phyloP scores from a whole-genome alignment of 2,113 vertebrate species.

The Tenebrosternarchus preto region DNA sequence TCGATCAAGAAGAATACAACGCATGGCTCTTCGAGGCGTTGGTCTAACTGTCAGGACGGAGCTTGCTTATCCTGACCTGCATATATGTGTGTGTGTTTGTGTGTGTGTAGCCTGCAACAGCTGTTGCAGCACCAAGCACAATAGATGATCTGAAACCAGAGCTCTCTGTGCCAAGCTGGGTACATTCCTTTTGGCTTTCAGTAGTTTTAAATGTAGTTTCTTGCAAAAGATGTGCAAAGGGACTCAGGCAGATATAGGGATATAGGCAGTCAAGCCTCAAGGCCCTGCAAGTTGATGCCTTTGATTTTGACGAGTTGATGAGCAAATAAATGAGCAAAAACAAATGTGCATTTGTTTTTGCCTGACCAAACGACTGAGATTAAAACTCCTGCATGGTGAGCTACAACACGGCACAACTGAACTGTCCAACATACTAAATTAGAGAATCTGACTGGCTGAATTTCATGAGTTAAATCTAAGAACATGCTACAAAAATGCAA shows the following conservation, averaged over 20 bases:
- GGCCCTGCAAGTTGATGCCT: no score
- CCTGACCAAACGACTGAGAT: no score
- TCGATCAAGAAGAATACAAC: neutral
- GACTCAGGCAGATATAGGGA: no score
- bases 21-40: neutral
- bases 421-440: no score
- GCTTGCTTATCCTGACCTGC: constrained; percentile 1
- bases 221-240: neutral
- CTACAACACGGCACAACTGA: no score
- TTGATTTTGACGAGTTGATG: no score
- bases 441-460: no score
- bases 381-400: no score
- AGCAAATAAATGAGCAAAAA: no score
- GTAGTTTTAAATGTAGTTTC: neutral
- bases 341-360: no score
- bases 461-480: no score
- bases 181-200: constrained; percentile 3
- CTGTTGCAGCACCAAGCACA: neutral
- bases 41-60: neutral
- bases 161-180: neutral
- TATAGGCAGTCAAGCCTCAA: no score
- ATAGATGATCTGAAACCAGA: constrained; percentile 5
- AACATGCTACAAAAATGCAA: neutral
- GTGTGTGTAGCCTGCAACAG: constrained; percentile 14
- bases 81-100: constrained; percentile 11